Base-by-base conservation (phyloP, 1,140 invertebrate species). In the Drosophila rhopaloa region DNA sequence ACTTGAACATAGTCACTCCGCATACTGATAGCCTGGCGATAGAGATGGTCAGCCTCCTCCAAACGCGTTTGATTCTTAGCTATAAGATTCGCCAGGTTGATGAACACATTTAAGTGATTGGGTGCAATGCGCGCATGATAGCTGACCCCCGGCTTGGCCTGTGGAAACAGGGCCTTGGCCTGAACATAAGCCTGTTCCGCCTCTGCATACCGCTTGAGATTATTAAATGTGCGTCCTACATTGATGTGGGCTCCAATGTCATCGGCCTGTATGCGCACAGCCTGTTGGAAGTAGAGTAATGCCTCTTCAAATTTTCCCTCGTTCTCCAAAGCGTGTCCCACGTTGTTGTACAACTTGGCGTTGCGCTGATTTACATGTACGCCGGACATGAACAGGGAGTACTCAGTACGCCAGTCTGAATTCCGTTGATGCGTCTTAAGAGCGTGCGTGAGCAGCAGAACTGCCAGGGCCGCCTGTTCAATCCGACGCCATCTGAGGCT, bases 231-330 rank as follows among this genome's bases (percentile, higher is more conserved):
- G 62, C 98, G 94, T 4, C 98, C 98, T 7, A 99, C 97, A 93
- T 99, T 99, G 72, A 99, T 98, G 92, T 99, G 97, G 7, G 98
- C 98, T 16, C 97, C 98, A 51, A 99, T 98, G 93, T 99, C 98
- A 92, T 99, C 98, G 40, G 96, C 95, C 93, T 99, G 98, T 13
- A 99, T 98, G 84, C 95, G 96, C 13, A 98, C 97, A 9, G 98
- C 98, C 82, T 97, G 97, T 85, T 97, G 95, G 90, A 99, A 99
- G 93, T 98, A 99, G 65, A 95, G 94, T 27, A 99, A 93, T 1
- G 98, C 98, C 92, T 98, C 97, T 24, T 95, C 94, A 90, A 96
- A 98, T 27, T 95, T 94, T 0, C 96, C 95, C 79, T 97, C 95
- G 54, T 96, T 96, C 93, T 99, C 98, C 48, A 99, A 93, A 0